A percentile compares a stretch with the other conserved stretches of the same genome.
phyloP scores from a whole-genome alignment of 2,113 vertebrate species.

The Podocnemis expansa region DNA sequence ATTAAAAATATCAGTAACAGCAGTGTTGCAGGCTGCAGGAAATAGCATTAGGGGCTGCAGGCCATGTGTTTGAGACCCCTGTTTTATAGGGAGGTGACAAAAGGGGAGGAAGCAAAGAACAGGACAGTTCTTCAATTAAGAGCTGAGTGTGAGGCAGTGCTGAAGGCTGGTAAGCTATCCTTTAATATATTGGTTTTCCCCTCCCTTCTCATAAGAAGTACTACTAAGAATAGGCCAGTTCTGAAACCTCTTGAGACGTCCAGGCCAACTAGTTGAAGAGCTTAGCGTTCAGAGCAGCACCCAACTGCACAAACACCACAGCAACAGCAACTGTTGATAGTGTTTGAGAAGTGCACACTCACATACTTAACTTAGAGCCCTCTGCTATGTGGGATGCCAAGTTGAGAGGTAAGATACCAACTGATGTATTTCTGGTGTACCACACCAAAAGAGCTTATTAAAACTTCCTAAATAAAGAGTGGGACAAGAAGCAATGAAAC shows the following conservation, averaged over 20 bases:
- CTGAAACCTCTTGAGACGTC: background rate
- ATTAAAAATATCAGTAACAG: too few species aligned
- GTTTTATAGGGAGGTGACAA: background rate
- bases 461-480: background rate
- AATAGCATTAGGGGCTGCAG: too few species aligned
- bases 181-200: background rate
- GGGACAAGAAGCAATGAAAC: background rate
- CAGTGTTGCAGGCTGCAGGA: too few species aligned
- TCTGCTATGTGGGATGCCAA: background rate
- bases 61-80: too few species aligned
- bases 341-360: conserved; percentile 3
- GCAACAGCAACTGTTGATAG: background rate
- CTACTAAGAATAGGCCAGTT: background rate
- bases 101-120: background rate
- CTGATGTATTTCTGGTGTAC: background rate
- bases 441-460: background rate
- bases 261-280: background rate
- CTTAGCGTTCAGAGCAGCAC: background rate
- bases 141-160: background rate
- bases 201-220: background rate
- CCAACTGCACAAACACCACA: background rate
- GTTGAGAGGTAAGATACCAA: background rate
- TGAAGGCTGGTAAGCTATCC: background rate
- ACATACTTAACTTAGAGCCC: background rate
- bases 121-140: background rate